Evolutionary conservation across 2,113 vertebrate genomes (phyloP).

Genomic region (Calyptommatus sinebrachiatus): DNA sequence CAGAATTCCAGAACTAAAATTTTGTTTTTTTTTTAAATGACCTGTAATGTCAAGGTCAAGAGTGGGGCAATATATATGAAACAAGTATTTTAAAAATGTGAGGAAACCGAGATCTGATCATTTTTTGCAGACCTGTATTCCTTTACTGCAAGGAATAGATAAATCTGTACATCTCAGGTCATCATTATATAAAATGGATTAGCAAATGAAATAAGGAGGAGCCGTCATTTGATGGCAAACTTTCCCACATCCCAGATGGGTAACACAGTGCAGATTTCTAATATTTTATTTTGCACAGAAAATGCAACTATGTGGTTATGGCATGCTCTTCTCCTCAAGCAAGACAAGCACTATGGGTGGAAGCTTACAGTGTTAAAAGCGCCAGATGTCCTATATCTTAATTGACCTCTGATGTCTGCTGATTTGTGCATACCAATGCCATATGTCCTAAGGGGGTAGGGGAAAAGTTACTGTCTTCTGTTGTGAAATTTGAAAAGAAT

Average conservation of each 20-base stretch:
- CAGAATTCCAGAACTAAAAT: too few relatives aligned
- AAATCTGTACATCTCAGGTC: too few relatives aligned
- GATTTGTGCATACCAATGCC: background rate
- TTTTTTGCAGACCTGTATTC: too few relatives aligned
- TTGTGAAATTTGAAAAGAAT: background rate
- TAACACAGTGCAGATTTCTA: background rate
- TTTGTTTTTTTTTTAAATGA: too few relatives aligned
- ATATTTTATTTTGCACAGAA: slow-evolving; percentile 35
- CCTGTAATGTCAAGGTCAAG: too few relatives aligned
- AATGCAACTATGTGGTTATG: slow-evolving; percentile 15
- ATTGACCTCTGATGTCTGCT: background rate
- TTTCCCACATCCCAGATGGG: background rate
- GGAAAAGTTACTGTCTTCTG: background rate
- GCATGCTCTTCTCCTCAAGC: background rate
- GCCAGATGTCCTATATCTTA: background rate
- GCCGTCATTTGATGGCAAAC: background rate
- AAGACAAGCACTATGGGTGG: background rate
- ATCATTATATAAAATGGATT: too few relatives aligned
- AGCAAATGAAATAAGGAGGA: too few relatives aligned
- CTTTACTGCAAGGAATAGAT: too few relatives aligned
- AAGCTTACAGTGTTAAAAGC: background rate
- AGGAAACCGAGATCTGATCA: too few relatives aligned
- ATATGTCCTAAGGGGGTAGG: too few relatives aligned
- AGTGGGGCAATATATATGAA: too few relatives aligned
- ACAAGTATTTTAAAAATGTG: too few relatives aligned